A percentile compares a stretch with the other conserved stretches of the same genome.
Evolutionary conservation across 2,113 vertebrate species (phyloP).

Genomic region (Theristicus caerulescens): DNA sequence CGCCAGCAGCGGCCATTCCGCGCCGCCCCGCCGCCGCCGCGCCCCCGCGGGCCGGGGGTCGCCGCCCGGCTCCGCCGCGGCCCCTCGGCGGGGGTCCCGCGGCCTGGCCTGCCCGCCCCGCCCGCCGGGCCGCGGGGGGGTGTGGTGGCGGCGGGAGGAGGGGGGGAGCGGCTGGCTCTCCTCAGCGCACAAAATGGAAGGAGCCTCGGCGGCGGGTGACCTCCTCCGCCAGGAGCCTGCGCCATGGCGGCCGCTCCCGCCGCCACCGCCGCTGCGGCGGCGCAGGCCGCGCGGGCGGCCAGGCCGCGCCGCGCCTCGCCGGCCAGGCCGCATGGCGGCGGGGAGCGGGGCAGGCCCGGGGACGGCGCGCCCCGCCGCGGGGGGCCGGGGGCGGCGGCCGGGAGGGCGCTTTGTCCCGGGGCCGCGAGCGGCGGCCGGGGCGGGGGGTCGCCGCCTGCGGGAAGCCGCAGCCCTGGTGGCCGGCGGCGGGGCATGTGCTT

Average conservation of each 20-base stretch:
- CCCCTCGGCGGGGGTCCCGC: neutral
- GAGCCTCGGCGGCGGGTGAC: constrained; percentile 86
- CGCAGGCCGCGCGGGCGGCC: neutral
- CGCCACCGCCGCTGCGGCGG: neutral
- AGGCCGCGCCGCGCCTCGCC: neutral
- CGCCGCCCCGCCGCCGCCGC: constrained; percentile 54
- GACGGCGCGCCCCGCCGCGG: neutral
- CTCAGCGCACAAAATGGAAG: constrained; percentile 90
- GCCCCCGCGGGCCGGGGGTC: neutral
- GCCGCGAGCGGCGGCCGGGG: neutral
- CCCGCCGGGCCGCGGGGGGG: constrained; percentile 54
- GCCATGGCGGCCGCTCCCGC: constrained; percentile 74
- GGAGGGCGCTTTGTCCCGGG: neutral
- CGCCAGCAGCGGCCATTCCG: constrained; percentile 93
- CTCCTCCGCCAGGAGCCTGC: constrained; percentile 81
- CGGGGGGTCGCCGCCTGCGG: neutral
- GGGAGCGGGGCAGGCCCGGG: neutral
- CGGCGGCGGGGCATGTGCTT: neutral
- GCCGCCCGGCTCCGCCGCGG: neutral
- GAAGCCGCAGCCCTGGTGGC: neutral
- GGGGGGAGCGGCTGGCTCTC: constrained; percentile 83
- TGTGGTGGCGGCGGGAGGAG: neutral
- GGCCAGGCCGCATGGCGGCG: neutral
- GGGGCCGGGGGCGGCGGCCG: neutral
- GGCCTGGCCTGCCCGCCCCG: neutral